Conservation (phyloP, 1,140 invertebrate species). For the Uloborus diversus region DNA sequence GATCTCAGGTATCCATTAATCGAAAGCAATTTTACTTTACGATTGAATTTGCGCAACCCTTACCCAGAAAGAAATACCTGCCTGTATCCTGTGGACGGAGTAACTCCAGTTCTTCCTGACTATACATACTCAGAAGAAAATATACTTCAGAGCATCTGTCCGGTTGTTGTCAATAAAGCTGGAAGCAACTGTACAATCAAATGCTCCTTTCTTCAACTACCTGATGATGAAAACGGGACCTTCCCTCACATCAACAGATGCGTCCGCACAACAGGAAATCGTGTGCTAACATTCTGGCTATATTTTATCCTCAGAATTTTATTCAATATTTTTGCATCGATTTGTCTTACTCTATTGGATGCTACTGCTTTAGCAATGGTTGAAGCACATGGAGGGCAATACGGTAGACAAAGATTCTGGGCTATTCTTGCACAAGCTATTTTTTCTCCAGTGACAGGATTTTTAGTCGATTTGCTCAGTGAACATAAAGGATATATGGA, state of each 20-base stretch:
- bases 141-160: conserved; percentile 13
- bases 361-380: conserved; percentile 82
- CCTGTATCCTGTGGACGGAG: conserved; percentile 20
- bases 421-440: conserved; percentile 82
- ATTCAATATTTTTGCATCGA: conserved; percentile 80
- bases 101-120: background rate
- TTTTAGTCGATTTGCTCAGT: conserved; percentile 76
- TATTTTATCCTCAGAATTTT: conserved; percentile 79
- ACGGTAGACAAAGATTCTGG: conserved; percentile 81
- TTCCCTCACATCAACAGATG: conserved; percentile 46
- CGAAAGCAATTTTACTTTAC: conserved; percentile 18
- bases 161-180: conserved; percentile 14
- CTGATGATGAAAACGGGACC: conserved; percentile 46
- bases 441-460: conserved; percentile 78
- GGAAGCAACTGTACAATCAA: conserved; percentile 31
- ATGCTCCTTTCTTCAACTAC: conserved; percentile 61
- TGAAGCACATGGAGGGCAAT: conserved; percentile 79
- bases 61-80: conserved; percentile 39
- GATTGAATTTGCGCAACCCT: conserved; percentile 11
- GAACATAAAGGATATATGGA: conserved; percentile 64
- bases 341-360: conserved; percentile 81
- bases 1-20: conserved; percentile 12
- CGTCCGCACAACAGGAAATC: conserved; percentile 69
- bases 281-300: conserved; percentile 77
- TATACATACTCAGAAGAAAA: background rate